Base-by-base conservation (phyloP, 2,113 vertebrate species). In the Corydoras sp. region DNA sequence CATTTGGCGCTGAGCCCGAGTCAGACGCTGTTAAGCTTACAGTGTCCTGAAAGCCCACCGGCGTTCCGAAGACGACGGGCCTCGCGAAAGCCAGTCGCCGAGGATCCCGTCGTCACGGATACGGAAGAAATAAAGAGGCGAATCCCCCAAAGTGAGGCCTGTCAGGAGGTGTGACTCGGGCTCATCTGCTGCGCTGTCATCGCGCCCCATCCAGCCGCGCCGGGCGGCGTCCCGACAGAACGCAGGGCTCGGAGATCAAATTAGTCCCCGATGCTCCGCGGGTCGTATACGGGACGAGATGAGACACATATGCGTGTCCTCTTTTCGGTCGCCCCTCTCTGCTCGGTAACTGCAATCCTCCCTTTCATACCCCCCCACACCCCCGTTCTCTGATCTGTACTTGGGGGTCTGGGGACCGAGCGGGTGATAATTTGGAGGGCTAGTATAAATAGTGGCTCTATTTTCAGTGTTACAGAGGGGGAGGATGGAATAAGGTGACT, bases 131-230 rank as follows among this genome's bases (percentile, higher is more conserved):
- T 5, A 43, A 43, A 43, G 35, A 74, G 68, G 55, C 59, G 29
- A 55, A 76, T 58, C 56, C 68, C 58, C 59, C 60, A 68, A 69
- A 74, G 59, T 65, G 61, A 76, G 74, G 71, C 60, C 31, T 24
- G 69, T 66, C 72, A 75, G 76, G 82, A 66, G n/a, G 74, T 81
- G 74, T 54, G 78, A 73, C 77, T 80, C 55, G 63, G 81, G 68
- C 81, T 83, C 43, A 83, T 87, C 85, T 83, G 76, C 69, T 87
- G 77, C 81, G 81, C 84, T 88, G 84, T 82, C 62, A 59, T 89
- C 87, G 85, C 55, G 63, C 60, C 69, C 13, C 43, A 56, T 70
- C 43, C 43, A 14, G 30, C 65, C 18, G 50, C 74, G 75, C 85
- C 81, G 85, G 81, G 81, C 81, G 7, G 54, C 76, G 30, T 35